Base-by-base conservation (phyloP, 2,888 invertebrate genomes). In the Leucania comma region DNA sequence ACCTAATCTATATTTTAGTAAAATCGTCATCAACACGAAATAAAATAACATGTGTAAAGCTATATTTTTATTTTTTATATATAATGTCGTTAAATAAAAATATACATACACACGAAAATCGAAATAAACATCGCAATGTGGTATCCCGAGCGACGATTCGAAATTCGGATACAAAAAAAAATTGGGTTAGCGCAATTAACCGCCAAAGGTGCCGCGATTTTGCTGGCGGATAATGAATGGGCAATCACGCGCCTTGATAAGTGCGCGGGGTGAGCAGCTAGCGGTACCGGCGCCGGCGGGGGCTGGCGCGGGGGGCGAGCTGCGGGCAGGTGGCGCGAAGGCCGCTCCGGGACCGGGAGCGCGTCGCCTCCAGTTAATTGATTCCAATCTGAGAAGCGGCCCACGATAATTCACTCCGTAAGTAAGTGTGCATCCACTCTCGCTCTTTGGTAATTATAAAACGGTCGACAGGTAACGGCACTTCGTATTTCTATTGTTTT, bases 371-470 rank as follows among this genome's bases (percentile, higher is more conserved):
- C 91, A 90, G 90, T 93, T 94, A 95, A 94, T 95, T 95, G 94
- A 95, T 95, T 94, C 92, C 94, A 94, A 95, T 95, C 95, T 92
- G 92, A 90, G 89, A 88, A 91, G 88, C 88, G 90, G 88, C 88
- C 84, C 89, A 84, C 90, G 90, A 92, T 93, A 93, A 93, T 92
- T 92, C 90, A 91, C 89, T 89, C 88, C 84, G 86, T 87, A 89
- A 89, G 88, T 89, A 89, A 88, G 88, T 74, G 76, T 81, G 75
- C 65, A 90, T 77, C 90, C 90, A 90, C 90, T 91, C 90, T 91
- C 90, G 89, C 86, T 89, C 87, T 87, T 82, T 76, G 74, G 84
- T 87, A 88, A 89, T 89, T 90, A 91, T 85, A 86, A 87, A 87
- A 81, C 82, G 82, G 83, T 83, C 83, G 82, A 85, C 87, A 86